A percentile compares a stretch with the other conserved stretches of the same genome.
These are phyloP conservation scores for Eciton burchellii DNA, from an alignment of 1,140 invertebrate genomes.

Conservation along the genomic window DNA sequence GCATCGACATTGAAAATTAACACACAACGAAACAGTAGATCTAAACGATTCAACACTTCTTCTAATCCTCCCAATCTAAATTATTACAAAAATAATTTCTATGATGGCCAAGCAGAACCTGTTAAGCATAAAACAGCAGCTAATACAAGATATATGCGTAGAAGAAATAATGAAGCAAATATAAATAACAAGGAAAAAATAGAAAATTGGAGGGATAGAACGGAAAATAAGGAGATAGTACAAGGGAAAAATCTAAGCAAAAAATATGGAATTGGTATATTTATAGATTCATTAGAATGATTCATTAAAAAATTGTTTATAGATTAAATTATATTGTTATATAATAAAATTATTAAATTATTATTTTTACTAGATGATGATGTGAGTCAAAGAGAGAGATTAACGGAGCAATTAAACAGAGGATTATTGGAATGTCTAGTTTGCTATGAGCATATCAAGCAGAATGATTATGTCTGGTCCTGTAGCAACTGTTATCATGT, in stretches of 20 bases:
- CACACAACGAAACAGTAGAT: conserved; percentile 53
- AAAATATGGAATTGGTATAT: conserved; percentile 74
- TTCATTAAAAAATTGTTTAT: background rate
- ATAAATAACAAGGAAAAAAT: conserved; percentile 67
- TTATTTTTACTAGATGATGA: conserved; percentile 82
- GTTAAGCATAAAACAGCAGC: conserved; percentile 19
- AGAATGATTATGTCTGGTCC: conserved; percentile 94
- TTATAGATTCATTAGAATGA: no score
- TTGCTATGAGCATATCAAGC: conserved; percentile 94
- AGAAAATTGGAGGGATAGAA: conserved; percentile 78
- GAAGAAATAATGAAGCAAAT: conserved; percentile 58
- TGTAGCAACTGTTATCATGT: conserved; percentile 96
- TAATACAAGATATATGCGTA: conserved; percentile 51
- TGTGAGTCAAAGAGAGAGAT: conserved; percentile 91
- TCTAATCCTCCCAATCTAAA: conserved; percentile 20
- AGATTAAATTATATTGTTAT: conserved; percentile 1
- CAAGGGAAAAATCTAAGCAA: conserved; percentile 72
- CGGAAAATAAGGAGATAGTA: conserved; percentile 57
- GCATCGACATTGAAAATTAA: conserved; percentile 32
- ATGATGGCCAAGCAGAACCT: conserved; percentile 28
- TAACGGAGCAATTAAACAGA: conserved; percentile 92
- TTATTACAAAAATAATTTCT: conserved; percentile 54
- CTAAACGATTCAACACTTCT: conserved; percentile 34
- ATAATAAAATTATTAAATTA: background rate
- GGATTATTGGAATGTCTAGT: conserved; percentile 95